These are phyloP conservation scores for Malurus alboscapulatus DNA, from an alignment of 2,113 vertebrate species.

Conservation along the genomic window DNA sequence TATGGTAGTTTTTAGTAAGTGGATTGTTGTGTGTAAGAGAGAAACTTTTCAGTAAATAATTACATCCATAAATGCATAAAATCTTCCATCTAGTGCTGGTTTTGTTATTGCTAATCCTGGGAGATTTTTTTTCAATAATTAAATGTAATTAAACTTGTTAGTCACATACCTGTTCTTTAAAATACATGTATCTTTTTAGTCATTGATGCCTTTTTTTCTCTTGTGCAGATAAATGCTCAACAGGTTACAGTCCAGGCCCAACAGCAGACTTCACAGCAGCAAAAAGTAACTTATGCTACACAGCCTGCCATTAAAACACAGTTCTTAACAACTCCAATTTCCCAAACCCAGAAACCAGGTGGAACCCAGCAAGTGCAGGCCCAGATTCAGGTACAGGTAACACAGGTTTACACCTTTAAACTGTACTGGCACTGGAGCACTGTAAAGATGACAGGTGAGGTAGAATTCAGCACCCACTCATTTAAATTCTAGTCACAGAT, in stretches of 20 bases:
- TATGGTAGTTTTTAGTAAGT: not conserved
- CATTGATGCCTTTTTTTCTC: not conserved
- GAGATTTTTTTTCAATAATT: not conserved
- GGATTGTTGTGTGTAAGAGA: not conserved
- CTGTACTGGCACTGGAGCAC: not conserved
- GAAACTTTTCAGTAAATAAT: not conserved
- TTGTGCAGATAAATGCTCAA: slow-evolving; percentile 72
- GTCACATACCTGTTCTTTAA: not conserved
- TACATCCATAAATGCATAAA: not conserved
- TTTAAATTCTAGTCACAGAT: not conserved
- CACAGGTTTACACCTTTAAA: not conserved
- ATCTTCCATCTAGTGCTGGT: not conserved
- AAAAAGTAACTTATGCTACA: slow-evolving; percentile 89
- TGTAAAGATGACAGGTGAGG: not conserved
- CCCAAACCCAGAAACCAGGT: slow-evolving; percentile 86
- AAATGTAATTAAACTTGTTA: not conserved
- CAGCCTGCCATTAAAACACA: slow-evolving; percentile 92
- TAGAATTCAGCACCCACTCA: not conserved
- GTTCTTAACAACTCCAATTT: slow-evolving; percentile 86
- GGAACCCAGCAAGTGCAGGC: slow-evolving; percentile 92
- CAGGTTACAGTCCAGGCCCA: slow-evolving; percentile 87
- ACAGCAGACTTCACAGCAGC: slow-evolving; percentile 81
- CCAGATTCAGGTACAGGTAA: slow-evolving; percentile 77
- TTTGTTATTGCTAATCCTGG: not conserved
- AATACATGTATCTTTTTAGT: not conserved